Percentiles rank a stretch among this genome's conserved stretches.
These are phyloP conservation scores for Dendrolimus houi DNA, from an alignment of 2,888 invertebrate genomes.

Conservation along the genomic window DNA sequence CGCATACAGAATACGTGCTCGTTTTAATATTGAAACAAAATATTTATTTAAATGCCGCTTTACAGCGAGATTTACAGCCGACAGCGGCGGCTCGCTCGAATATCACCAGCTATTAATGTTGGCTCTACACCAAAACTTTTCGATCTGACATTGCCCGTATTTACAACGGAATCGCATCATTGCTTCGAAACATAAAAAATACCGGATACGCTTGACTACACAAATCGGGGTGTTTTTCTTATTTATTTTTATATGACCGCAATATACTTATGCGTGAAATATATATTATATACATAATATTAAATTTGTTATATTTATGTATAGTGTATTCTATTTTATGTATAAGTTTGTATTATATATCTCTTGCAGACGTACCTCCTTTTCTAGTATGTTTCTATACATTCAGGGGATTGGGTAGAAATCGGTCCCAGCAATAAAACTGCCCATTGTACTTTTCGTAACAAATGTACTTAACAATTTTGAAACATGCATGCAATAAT, in stretches of 20 bases:
- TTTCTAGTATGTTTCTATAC: too few relatives aligned
- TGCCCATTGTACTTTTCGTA: too few relatives aligned
- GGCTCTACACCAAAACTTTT: conserved; percentile 47
- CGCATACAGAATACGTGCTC: not conserved
- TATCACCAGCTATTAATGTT: conserved; percentile 42
- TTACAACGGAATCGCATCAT: conserved; percentile 14
- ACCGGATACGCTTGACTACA: not conserved
- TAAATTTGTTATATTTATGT: too few relatives aligned
- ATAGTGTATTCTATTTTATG: too few relatives aligned
- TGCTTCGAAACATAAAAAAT: not conserved
- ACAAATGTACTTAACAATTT: too few relatives aligned
- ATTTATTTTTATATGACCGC: not conserved
- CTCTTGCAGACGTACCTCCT: too few relatives aligned
- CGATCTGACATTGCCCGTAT: conserved; percentile 28
- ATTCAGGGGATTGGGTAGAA: too few relatives aligned
- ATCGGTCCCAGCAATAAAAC: too few relatives aligned
- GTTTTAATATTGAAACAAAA: conserved; percentile 11
- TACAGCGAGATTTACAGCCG: conserved; percentile 37
- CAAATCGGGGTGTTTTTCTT: not conserved
- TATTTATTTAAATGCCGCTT: conserved; percentile 37
- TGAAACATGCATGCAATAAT: too few relatives aligned
- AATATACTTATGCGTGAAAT: too few relatives aligned
- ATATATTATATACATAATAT: too few relatives aligned
- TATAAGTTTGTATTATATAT: too few relatives aligned
- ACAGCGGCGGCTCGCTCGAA: conserved; percentile 30